Conservation (phyloP, 30 jellyfish, hydroid and myxozoan species). For the Aurelia sp. region DNA sequence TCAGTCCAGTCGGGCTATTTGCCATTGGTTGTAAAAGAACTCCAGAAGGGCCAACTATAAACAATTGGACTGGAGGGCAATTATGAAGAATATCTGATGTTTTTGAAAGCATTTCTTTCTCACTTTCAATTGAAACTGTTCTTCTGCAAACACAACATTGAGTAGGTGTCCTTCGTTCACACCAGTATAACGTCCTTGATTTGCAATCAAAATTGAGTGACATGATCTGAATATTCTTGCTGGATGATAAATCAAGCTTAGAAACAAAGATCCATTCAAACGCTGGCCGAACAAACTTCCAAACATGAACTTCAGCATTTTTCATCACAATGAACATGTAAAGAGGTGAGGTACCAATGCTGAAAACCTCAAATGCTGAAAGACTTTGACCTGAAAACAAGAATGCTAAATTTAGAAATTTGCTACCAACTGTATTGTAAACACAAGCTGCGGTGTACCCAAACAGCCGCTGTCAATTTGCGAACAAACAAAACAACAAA, state of each 20-base stretch:
- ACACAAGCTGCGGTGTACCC: too few relatives aligned
- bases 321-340: conserved; percentile 66
- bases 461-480: too few relatives aligned
- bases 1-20: conserved; percentile 73
- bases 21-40: conserved; percentile 68
- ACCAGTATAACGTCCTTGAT: conserved; percentile 83
- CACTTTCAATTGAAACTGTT: conserved; percentile 29
- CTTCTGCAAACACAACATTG: conserved; percentile 93
- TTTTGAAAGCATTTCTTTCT: conserved; percentile 21
- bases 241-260: conserved; percentile 60
- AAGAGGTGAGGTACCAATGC: conserved; percentile 27
- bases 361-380: conserved; percentile 50
- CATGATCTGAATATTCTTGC: conserved; percentile 73
- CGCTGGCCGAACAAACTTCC: conserved; percentile 77
- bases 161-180: conserved; percentile 90
- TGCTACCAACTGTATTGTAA: too few relatives aligned
- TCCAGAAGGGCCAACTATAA: conserved; percentile 45
- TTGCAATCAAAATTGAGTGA: conserved; percentile 64
- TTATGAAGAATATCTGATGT: conserved; percentile 79
- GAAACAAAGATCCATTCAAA: conserved; percentile 78
- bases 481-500: too few relatives aligned
- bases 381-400: conserved; percentile 29
- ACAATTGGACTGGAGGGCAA: conserved; percentile 91
- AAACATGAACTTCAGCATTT: conserved; percentile 70
- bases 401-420: too few relatives aligned